Base-by-base conservation (phyloP, 1,140 invertebrate genomes). In the Brachionus rubens region DNA sequence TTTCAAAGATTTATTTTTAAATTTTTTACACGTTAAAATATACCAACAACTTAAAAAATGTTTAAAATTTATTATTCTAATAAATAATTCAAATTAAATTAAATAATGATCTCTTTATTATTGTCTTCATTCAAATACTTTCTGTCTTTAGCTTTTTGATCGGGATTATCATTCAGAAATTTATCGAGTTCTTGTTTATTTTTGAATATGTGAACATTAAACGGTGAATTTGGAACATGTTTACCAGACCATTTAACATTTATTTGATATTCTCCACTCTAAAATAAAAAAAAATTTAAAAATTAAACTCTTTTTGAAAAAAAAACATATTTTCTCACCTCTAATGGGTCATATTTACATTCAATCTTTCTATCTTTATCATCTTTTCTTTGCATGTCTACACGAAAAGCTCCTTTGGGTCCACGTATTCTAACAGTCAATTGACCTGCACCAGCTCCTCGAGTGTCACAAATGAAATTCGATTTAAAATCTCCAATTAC, bases 181-280 rank as follows among this genome's bases (percentile, higher is more conserved):
- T 16, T 40, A 6, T 59, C 52, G n/a, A 76, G 52, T 50, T 76
- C 75, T 33, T 76, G 16, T 47, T 47, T 46, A 24, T n/a, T 59
- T 36, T 62, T 43, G n/a, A 76, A 96, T 79, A 99, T 99, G 90
- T 97, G 94, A 70, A 99, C 94, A 54, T 91, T 90, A 87, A 99
- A 99, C 1, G 97, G 97, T 46, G 94, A 97, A 9, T 96, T 95
- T 46, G 82, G 82, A 7, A 96, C 95, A 80, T 97, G 90, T 79
- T 97, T 91, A 36, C 94, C 95, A 14, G 96, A 95, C 96, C 96
- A 99, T 83, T 94, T 92, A 1, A 99, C 93, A 83, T 97, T 93
- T 1, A 99, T 92, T 65, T 94, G 88, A 84, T 99, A 99, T 84
- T 98, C 94, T 6, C 97, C 97, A 43, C 36, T 46, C 59, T 65